phyloP scores from a whole-genome alignment of 2,113 vertebrate species.

The Corythornis cristatus region DNA sequence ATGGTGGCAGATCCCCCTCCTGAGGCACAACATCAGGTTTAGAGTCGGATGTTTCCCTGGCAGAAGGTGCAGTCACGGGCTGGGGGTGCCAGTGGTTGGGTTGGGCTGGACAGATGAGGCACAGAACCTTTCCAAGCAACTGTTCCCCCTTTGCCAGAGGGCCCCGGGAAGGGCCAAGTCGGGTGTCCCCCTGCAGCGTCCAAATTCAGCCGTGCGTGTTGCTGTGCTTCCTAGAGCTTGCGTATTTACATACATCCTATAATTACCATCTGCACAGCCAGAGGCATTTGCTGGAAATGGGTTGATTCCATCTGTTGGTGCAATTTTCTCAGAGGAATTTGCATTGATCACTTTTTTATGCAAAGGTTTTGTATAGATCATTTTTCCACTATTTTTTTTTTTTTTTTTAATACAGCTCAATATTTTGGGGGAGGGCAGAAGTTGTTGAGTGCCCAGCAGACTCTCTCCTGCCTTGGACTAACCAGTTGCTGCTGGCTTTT shows the following conservation, averaged over 20 bases:
- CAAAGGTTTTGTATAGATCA: constrained; percentile 81
- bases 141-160: neutral
- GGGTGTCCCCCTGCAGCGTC: neutral
- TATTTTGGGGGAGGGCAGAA: constrained; percentile 37
- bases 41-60: neutral
- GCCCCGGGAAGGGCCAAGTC: neutral
- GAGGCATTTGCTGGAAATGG: constrained; percentile 83
- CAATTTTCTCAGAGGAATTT: constrained; percentile 84
- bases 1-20: accelerated
- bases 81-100: accelerated
- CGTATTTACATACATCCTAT: constrained; percentile 84
- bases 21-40: accelerated
- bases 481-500: neutral
- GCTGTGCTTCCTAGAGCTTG: constrained; percentile 72
- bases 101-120: neutral
- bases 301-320: constrained; percentile 86
- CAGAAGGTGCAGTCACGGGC: accelerated
- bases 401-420: constrained; percentile 66
- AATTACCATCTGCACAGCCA: constrained; percentile 88
- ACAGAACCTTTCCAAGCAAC: neutral
- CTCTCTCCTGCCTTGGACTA: too few relatives aligned
- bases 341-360: constrained; percentile 87
- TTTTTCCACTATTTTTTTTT: constrained; percentile 40
- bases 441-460: neutral
- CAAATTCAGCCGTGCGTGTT: constrained; percentile 55